Percentiles rank a stretch among this genome's conserved stretches.
Conservation (phyloP, 1,140 invertebrate genomes). For the Drosophila rhopaloa region DNA sequence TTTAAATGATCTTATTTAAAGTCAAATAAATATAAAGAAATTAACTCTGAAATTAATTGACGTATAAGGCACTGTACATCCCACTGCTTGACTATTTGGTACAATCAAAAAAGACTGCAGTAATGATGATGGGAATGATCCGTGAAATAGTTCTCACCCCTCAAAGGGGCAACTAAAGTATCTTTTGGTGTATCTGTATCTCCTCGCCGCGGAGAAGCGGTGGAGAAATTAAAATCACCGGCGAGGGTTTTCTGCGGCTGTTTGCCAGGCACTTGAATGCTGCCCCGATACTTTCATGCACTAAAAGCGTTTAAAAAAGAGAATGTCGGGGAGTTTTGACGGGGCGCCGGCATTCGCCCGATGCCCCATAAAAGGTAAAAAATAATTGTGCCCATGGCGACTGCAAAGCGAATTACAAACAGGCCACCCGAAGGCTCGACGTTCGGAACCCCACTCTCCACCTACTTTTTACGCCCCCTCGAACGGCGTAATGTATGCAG, state of each 20-base stretch:
- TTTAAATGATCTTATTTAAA: not conserved
- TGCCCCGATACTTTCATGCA: conserved; percentile 39
- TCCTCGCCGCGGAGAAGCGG: conserved; percentile 2
- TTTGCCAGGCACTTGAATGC: conserved; percentile 72
- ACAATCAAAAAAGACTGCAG: not conserved
- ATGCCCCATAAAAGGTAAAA: conserved; percentile 59
- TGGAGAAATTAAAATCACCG: conserved; percentile 60
- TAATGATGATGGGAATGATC: conserved; percentile 21
- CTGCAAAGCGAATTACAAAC: conserved; percentile 82
- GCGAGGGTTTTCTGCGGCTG: conserved; percentile 46
- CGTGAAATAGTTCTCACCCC: conserved; percentile 5
- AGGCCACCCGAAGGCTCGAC: conserved; percentile 61
- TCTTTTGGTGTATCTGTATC: conserved; percentile 36
- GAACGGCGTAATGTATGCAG: conserved; percentile 69
- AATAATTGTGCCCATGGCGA: conserved; percentile 81
- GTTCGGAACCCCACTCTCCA: conserved; percentile 1
- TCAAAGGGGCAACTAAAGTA: conserved; percentile 40
- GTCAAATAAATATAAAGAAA: not conserved
- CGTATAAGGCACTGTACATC: not conserved
- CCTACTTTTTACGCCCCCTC: conserved; percentile 21
- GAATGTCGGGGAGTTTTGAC: conserved; percentile 18
- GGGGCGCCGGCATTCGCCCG: conserved; percentile 16
- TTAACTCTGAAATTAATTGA: conserved; percentile 2
- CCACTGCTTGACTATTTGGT: not conserved
- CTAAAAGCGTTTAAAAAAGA: conserved; percentile 70